These are phyloP conservation scores for Spodoptera picta DNA, from an alignment of 2,888 invertebrate species.

Conservation along the genomic window DNA sequence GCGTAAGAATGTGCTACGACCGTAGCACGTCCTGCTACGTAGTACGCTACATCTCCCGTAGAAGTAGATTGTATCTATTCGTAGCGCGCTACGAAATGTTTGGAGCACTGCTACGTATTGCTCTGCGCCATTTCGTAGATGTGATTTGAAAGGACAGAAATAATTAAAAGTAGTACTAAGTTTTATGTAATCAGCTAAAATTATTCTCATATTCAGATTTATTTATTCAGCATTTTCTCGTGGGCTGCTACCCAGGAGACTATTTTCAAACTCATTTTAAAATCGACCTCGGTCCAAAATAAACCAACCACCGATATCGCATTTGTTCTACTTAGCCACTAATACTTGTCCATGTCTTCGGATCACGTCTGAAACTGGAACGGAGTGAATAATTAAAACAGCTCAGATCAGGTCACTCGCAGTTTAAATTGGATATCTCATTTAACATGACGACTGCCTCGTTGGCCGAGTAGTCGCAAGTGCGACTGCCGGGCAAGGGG, in stretches of 20 bases:
- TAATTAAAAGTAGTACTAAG: no score
- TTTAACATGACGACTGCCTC: constrained; percentile 8
- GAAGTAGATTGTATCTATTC: constrained; percentile 11
- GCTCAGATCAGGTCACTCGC: constrained; percentile 18
- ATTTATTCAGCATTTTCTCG: constrained; percentile 1
- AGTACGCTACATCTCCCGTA: constrained; percentile 39
- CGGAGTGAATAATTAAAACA: constrained; percentile 33
- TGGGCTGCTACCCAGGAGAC: no score
- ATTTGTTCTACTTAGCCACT: constrained; percentile 27
- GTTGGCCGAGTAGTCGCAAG: no score
- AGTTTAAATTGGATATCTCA: constrained; percentile 17
- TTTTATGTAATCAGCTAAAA: not conserved
- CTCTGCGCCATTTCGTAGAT: no score
- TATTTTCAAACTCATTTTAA: constrained; percentile 19
- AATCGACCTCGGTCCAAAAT: constrained; percentile 9
- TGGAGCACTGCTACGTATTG: not conserved
- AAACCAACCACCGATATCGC: constrained; percentile 8
- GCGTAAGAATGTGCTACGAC: constrained; percentile 62
- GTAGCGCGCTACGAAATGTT: constrained; percentile 39
- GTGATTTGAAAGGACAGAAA: no score
- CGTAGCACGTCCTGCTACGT: constrained; percentile 59
- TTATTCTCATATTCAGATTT: constrained; percentile 5
- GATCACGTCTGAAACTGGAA: constrained; percentile 23
- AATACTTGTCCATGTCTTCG: constrained; percentile 17
- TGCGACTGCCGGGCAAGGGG: no score